phyloP scores from a whole-genome alignment of 1,140 invertebrate genomes.

The Eupristina koningsbergeri region DNA sequence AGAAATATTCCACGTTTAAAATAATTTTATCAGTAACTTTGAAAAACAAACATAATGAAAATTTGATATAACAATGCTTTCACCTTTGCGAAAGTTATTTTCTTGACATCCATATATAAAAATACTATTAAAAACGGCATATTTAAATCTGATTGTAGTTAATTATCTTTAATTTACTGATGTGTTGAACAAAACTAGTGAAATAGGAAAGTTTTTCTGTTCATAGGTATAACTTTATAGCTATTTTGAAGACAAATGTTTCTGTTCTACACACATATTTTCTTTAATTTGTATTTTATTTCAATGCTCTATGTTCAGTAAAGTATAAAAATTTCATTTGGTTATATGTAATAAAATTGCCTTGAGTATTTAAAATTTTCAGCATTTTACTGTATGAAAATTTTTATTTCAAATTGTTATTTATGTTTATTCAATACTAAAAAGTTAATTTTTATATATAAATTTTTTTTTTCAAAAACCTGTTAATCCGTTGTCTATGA shows the following conservation, averaged over 20 bases:
- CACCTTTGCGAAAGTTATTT: conserved; percentile 36
- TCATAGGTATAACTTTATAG: conserved; percentile 5
- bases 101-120: conserved; percentile 1
- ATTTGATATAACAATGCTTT: conserved; percentile 40
- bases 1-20: not conserved
- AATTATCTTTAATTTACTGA: not conserved
- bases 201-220: not conserved
- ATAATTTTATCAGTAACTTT: conserved; percentile 21
- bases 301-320: not conserved
- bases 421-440: too few relatives aligned
- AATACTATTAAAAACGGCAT: not conserved
- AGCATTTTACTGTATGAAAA: not conserved
- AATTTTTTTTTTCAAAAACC: too few relatives aligned
- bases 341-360: not conserved
- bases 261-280: not conserved
- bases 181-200: conserved; percentile 10
- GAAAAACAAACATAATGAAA: not conserved
- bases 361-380: not conserved
- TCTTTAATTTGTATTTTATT: conserved; percentile 16
- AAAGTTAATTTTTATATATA: too few relatives aligned
- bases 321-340: not conserved
- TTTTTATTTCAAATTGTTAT: too few relatives aligned
- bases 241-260: not conserved
- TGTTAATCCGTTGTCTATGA: too few relatives aligned
- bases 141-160: not conserved